A percentile compares a stretch with the other conserved stretches of the same genome.
Evolutionary conservation across 2,113 vertebrate genomes (phyloP).

Genomic region (Cynopterus brachyotis): DNA sequence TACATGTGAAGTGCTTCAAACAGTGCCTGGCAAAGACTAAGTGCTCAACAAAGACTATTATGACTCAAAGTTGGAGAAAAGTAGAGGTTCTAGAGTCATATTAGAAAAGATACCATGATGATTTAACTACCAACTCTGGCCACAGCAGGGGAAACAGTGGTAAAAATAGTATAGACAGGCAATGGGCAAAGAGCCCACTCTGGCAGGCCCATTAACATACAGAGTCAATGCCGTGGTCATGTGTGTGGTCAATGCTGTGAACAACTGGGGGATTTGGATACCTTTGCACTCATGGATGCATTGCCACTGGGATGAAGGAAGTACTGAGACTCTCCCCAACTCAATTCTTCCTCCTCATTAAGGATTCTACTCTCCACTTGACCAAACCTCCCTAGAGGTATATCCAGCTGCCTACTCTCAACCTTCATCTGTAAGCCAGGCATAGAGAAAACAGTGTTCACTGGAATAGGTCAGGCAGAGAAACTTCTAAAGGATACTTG

Average conservation of each 20-base stretch:
- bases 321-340: not conserved
- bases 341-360: not conserved
- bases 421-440: not conserved
- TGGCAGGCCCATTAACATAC: not conserved
- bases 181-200: not conserved
- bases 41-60: not conserved
- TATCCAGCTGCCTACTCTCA: not conserved
- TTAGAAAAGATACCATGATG: not conserved
- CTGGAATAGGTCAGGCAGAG: not conserved
- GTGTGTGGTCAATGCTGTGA: not conserved
- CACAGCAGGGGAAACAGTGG: not conserved
- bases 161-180: not conserved
- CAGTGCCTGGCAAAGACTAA: not conserved
- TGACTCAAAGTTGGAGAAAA: not conserved
- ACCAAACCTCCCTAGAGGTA: not conserved
- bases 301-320: not conserved
- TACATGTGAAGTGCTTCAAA: not conserved
- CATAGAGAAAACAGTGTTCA: not conserved
- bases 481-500: not conserved
- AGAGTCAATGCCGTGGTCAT: too few species aligned
- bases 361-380: not conserved
- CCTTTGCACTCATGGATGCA: not conserved
- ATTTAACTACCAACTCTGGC: not conserved
- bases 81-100: not conserved
- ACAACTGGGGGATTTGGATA: not conserved